Conservation (phyloP, 2,113 vertebrate species). For the Hyperoodon ampullatus region DNA sequence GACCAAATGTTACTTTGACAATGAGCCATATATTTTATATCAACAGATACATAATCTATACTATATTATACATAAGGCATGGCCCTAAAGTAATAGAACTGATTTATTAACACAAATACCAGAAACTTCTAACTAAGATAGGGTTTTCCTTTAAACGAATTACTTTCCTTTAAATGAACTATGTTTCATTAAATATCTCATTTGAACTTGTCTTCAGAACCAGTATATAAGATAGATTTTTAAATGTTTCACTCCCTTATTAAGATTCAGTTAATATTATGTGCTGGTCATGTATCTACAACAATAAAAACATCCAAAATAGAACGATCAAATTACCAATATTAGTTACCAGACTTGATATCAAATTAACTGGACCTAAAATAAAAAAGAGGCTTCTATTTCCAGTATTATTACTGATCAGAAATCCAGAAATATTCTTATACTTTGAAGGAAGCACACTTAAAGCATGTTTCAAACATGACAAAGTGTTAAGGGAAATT, state of each 20-base stretch:
- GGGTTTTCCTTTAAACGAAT: not conserved
- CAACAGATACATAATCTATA: not conserved
- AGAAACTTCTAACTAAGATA: not conserved
- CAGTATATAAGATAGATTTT: not conserved
- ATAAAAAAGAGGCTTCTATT: conserved; percentile 9
- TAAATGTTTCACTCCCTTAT: not conserved
- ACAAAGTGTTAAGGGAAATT: not conserved
- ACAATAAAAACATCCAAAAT: not conserved
- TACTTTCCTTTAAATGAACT: conserved; percentile 17
- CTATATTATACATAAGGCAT: not conserved
- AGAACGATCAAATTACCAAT: conserved; percentile 6
- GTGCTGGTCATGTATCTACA: not conserved
- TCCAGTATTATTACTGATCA: not conserved
- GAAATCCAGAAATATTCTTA: not conserved
- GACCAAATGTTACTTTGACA: not conserved
- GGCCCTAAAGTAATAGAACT: not conserved
- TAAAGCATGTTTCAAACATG: not conserved
- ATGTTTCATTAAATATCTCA: not conserved
- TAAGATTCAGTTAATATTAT: conserved; percentile 12
- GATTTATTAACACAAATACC: not conserved
- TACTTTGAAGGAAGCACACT: not conserved
- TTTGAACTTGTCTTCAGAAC: not conserved
- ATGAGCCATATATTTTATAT: not conserved
- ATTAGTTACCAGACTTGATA: not conserved
- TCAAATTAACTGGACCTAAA: not conserved